Evolutionary conservation across 2,113 vertebrate species (phyloP).

Genomic region (Hoplias malabaricus): DNA sequence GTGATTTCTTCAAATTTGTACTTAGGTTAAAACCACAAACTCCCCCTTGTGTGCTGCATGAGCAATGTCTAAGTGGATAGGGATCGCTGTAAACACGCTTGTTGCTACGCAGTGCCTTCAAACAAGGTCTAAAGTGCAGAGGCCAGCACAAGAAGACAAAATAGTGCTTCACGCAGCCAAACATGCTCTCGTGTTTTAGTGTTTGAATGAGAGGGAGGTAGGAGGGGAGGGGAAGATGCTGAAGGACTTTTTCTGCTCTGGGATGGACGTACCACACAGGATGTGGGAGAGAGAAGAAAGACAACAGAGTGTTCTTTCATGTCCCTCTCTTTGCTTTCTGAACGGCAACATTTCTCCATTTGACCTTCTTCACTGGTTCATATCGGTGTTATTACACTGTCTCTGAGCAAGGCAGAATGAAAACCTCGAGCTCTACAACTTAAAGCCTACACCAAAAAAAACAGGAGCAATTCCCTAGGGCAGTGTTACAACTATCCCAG

Average conservation of each 20-base stretch:
- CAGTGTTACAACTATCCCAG: constrained; percentile 15
- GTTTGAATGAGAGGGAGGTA: constrained; percentile 22
- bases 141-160: constrained; percentile 18
- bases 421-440: constrained; percentile 4
- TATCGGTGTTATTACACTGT: constrained; percentile 14
- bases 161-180: constrained; percentile 7
- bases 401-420: constrained; percentile 19
- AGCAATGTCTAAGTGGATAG: constrained; percentile 36
- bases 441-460: constrained; percentile 13
- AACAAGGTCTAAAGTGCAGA: constrained; percentile 30
- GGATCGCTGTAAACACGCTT: constrained; percentile 57
- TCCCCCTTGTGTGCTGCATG: constrained; percentile 51
- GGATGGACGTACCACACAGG: constrained; percentile 68
- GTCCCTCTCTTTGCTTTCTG: constrained; percentile 39
- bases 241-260: constrained; percentile 54
- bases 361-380: constrained; percentile 28
- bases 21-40: constrained; percentile 67
- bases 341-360: constrained; percentile 13
- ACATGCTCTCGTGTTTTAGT: constrained; percentile 26
- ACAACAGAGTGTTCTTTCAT: constrained; percentile 58
- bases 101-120: constrained; percentile 47
- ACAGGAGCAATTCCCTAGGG: constrained; percentile 13
- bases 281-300: constrained; percentile 67
- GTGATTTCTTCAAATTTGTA: constrained; percentile 62
- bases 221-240: constrained; percentile 28